Percentiles rank a stretch among this genome's conserved stretches.
Conservation (phyloP, 2,797 vertebrate species). For the Anniella stebbinsi region DNA sequence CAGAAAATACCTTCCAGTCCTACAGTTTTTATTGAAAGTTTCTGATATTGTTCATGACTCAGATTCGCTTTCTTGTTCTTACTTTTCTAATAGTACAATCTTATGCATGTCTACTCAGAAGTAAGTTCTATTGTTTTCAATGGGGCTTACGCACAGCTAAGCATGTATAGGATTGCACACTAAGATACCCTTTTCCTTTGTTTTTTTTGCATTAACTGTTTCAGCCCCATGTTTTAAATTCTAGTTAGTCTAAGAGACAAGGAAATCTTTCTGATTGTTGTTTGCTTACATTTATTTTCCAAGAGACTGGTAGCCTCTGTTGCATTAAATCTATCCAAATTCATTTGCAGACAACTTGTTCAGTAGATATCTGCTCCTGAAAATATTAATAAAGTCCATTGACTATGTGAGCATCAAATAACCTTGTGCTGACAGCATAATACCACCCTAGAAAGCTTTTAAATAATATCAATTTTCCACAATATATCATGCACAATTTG, state of each 20-base stretch:
- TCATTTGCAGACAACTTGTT: constrained; percentile 17
- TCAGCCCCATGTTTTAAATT: background rate
- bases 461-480: constrained; percentile 71
- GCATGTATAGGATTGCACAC: too few species aligned
- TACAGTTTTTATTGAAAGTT: background rate
- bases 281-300: constrained; percentile 21
- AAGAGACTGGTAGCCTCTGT: background rate
- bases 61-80: background rate
- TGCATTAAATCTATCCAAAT: constrained; percentile 43
- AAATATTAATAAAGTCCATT: constrained; percentile 52
- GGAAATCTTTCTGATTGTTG: background rate
- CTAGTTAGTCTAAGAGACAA: background rate
- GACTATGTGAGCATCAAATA: constrained; percentile 49
- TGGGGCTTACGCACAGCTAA: too few species aligned
- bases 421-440: constrained; percentile 61
- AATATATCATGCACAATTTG: constrained; percentile 52
- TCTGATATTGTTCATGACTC: background rate
- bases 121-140: too few species aligned
- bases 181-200: too few species aligned
- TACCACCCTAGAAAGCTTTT: constrained; percentile 60
- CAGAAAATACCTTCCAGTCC: background rate
- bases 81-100: background rate
- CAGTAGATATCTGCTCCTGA: constrained; percentile 29
- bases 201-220: constrained; percentile 1
- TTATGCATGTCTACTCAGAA: too few species aligned